Evolutionary conservation across 2,888 invertebrate genomes (phyloP).

Genomic region (Marronus borbonicus): DNA sequence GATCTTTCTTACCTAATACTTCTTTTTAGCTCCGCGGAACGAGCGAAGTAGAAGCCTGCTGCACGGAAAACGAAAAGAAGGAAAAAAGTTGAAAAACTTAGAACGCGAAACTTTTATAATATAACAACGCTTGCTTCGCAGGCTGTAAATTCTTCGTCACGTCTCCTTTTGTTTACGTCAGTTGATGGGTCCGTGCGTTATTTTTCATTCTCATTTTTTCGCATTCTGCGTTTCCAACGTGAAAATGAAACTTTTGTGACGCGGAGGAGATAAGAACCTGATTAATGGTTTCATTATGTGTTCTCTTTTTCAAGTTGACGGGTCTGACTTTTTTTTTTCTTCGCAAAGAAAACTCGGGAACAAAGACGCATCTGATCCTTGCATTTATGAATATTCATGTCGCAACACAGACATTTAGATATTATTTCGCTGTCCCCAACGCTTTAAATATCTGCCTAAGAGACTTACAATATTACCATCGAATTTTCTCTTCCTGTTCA

Average conservation of each 20-base stretch:
- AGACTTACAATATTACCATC: too few relatives aligned
- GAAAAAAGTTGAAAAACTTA: constrained; percentile 35
- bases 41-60: not conserved
- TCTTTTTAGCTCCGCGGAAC: constrained; percentile 12
- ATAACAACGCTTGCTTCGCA: constrained; percentile 32
- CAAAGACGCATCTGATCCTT: not conserved
- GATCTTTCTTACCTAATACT: constrained; percentile 21
- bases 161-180: constrained; percentile 34
- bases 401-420: not conserved
- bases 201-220: constrained; percentile 20
- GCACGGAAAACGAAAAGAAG: constrained; percentile 4
- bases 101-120: constrained; percentile 37
- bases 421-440: too few relatives aligned
- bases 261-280: constrained; percentile 20
- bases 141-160: constrained; percentile 36
- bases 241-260: constrained; percentile 36
- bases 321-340: not conserved
- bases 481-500: too few relatives aligned
- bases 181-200: constrained; percentile 25
- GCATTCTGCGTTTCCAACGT: constrained; percentile 1
- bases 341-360: not conserved
- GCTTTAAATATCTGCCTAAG: too few relatives aligned
- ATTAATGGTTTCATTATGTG: constrained; percentile 26
- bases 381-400: constrained; percentile 22
- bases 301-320: constrained; percentile 14